Conservation (phyloP, 1,140 invertebrate genomes). For the Brachionus paranguensis region DNA sequence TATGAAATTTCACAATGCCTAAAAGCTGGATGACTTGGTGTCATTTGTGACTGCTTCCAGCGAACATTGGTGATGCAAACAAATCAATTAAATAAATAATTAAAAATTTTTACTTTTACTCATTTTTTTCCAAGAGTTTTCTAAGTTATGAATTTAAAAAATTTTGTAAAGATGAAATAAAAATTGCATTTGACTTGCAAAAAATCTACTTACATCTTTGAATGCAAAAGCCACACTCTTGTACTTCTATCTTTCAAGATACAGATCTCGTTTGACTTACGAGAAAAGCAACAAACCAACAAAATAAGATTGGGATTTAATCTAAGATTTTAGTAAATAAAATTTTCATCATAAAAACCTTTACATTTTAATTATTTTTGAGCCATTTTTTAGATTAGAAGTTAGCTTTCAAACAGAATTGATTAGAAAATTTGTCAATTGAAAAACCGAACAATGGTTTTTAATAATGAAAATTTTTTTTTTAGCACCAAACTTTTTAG, state of each 20-base stretch:
- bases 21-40: neutral
- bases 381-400: conserved; percentile 19
- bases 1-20: too few relatives aligned
- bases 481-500: conserved; percentile 17
- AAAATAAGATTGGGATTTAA: conserved; percentile 10
- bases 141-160: neutral
- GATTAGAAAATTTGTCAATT: neutral
- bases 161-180: neutral
- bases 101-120: neutral
- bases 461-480: conserved; percentile 10
- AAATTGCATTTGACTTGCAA: neutral
- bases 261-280: neutral
- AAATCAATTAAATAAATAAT: neutral
- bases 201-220: neutral
- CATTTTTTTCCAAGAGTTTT: neutral
- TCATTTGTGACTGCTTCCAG: neutral
- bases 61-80: neutral
- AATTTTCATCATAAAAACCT: conserved; percentile 15
- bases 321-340: neutral
- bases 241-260: conserved; percentile 13
- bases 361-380: neutral
- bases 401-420: neutral
- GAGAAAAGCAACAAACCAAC: neutral
- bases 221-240: neutral
- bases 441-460: conserved; percentile 15